These are phyloP conservation scores for Maccullochella peelii DNA, from an alignment of 2,113 vertebrate species.

Conservation along the genomic window DNA sequence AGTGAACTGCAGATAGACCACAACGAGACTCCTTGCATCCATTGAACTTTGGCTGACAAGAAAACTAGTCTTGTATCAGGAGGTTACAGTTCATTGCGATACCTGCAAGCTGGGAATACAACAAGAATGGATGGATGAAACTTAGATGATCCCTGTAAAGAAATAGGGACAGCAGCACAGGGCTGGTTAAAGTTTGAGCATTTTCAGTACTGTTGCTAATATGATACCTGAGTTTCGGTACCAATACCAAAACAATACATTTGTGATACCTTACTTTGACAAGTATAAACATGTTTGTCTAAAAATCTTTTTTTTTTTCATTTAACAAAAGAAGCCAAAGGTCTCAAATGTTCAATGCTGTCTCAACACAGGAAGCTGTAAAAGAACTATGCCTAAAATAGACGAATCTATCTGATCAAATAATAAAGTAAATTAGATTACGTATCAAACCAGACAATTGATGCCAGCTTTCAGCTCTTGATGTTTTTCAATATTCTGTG, in stretches of 20 bases:
- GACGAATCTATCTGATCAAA: not conserved
- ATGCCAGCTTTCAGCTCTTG: not conserved
- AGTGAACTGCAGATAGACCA: slow-evolving; percentile 37
- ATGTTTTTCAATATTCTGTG: not conserved
- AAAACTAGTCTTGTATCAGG: slow-evolving; percentile 20
- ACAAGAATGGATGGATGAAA: slow-evolving; percentile 1
- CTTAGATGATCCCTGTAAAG: not conserved
- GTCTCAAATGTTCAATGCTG: not conserved
- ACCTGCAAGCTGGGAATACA: slow-evolving; percentile 27
- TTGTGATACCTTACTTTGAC: not conserved
- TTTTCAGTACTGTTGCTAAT: not conserved
- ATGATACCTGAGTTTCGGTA: not conserved
- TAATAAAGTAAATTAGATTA: not conserved
- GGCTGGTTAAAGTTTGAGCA: not conserved
- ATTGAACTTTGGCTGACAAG: slow-evolving; percentile 35
- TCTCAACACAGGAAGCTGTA: not conserved
- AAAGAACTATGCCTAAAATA: not conserved
- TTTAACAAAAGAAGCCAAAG: not conserved
- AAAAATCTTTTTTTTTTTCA: not conserved
- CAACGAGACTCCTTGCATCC: slow-evolving; percentile 5
- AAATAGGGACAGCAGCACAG: not conserved
- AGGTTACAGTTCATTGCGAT: slow-evolving; percentile 20
- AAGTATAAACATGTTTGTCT: not conserved
- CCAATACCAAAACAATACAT: not conserved
- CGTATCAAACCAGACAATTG: not conserved